These are phyloP conservation scores for Gari tellinella DNA, from an alignment of 2,888 invertebrate species.

Conservation along the genomic window DNA sequence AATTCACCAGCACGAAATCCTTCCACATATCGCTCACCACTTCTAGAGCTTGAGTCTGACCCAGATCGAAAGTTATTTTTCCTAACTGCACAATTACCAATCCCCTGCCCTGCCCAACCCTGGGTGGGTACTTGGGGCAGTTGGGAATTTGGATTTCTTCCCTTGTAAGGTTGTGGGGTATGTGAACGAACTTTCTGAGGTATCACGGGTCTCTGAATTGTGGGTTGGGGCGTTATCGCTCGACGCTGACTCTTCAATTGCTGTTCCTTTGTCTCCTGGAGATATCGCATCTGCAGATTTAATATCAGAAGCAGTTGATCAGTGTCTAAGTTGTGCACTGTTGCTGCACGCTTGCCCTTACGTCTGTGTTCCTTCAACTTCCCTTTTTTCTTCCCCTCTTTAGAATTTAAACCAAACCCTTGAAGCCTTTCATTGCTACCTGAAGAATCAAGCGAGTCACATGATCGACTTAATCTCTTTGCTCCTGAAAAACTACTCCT, in stretches of 20 bases:
- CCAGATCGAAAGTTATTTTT: no score
- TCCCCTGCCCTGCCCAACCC: no score
- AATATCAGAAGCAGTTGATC: constrained; percentile 76
- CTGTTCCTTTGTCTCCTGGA: constrained; percentile 72
- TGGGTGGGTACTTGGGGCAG: no score
- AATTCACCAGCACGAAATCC: no score
- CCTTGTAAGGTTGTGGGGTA: constrained; percentile 72
- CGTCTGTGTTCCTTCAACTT: constrained; percentile 73
- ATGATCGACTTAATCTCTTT: constrained; percentile 56
- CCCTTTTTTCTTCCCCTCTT: constrained; percentile 48
- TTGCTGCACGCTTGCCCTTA: constrained; percentile 73
- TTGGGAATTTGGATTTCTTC: constrained; percentile 20
- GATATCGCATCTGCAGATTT: constrained; percentile 76
- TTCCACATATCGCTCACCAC: no score
- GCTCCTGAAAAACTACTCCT: constrained; percentile 46
- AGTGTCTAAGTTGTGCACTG: constrained; percentile 75
- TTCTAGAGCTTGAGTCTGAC: no score
- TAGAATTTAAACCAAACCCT: constrained; percentile 25
- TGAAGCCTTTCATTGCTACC: constrained; percentile 24
- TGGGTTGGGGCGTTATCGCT: constrained; percentile 74
- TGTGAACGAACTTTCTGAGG: constrained; percentile 71
- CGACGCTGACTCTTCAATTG: constrained; percentile 57
- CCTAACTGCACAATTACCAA: no score
- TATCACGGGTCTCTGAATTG: constrained; percentile 42
- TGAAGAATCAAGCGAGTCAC: constrained; percentile 64